Evolutionary conservation across 2,797 vertebrate species (phyloP).

Genomic region (Gallinago nigripennis): DNA sequence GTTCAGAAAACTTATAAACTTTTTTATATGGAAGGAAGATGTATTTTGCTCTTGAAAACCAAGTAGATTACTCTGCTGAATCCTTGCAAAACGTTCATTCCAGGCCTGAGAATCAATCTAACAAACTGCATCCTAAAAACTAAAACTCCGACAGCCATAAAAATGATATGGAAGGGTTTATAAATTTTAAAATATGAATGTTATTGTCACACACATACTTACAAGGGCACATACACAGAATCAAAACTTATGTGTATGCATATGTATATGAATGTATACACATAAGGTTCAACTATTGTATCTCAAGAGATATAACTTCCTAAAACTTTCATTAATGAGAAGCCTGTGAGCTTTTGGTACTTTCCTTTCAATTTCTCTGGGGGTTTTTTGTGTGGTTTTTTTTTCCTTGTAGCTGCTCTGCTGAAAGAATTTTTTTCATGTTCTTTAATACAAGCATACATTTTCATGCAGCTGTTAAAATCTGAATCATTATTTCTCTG

Average conservation of each 20-base stretch:
- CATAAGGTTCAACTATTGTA: background rate
- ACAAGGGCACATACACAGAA: background rate
- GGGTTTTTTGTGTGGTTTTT: too few species aligned
- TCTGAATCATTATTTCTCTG: background rate
- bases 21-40: background rate
- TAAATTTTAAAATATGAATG: background rate
- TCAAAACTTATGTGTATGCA: background rate
- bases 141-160: background rate
- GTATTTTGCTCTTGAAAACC: background rate
- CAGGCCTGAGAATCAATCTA: background rate
- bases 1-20: background rate
- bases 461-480: background rate
- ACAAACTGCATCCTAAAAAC: background rate
- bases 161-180: background rate
- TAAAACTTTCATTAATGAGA: background rate
- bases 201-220: background rate
- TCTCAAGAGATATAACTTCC: background rate
- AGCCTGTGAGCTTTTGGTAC: background rate
- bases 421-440: background rate
- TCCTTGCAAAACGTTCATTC: background rate
- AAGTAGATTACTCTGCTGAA: background rate
- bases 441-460: background rate
- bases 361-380: background rate
- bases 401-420: background rate
- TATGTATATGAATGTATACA: background rate